Base-by-base conservation (phyloP, 2,797 vertebrate species). In the Varecia variegata region DNA sequence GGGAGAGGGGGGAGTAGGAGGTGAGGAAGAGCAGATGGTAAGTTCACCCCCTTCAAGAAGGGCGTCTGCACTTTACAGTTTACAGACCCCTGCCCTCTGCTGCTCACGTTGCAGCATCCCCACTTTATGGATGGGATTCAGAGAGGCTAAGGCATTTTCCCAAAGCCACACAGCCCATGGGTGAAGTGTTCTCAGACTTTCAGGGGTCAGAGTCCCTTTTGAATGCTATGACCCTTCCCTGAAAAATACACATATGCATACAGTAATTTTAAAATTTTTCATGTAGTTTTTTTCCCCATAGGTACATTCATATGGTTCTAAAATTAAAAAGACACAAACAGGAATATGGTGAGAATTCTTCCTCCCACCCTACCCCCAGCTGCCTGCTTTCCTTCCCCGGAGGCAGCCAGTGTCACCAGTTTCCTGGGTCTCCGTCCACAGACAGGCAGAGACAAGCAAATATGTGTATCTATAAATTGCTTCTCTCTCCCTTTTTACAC, bases 401-500 rank as follows among this genome's bases (percentile, higher is more conserved):
- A 95, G 87, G 85, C 92, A 35, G 81, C 92, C 86, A 7, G 1
- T 79, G 95, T 43, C 96, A 68, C 87, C 96, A 15, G 82, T 30
- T 96, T 93, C 95, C 96, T 84, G 97, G 96, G 95, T 96, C 96
- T 80, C 81, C 94, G 88, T 88, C 95, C 95, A 90, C 32, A 85
- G 89, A 95, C 73, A 7, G 45, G 89, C 74, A 6, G 62, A 73
- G 93, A 94, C 3, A 52, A 83, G 97, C 91, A 83, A 90, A 80
- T 54, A 60, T 23, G 86, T 12, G 74, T 82, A 25, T 95, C 93
- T 98, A 83, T 95, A 96, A 76, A 90, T 94, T 93, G 67, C 73
- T 35, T 67, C 35, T 56, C 92, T 81, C 92, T 93, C 70, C 68
- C 54, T 80, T 84, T 88, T 56, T 73, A 82, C 82, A 87, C 95